Evolutionary conservation across 1,140 invertebrate genomes (phyloP), one percentile per base, ranked within the genome.

Genomic region (Gryllus bimaculatus): DNA sequence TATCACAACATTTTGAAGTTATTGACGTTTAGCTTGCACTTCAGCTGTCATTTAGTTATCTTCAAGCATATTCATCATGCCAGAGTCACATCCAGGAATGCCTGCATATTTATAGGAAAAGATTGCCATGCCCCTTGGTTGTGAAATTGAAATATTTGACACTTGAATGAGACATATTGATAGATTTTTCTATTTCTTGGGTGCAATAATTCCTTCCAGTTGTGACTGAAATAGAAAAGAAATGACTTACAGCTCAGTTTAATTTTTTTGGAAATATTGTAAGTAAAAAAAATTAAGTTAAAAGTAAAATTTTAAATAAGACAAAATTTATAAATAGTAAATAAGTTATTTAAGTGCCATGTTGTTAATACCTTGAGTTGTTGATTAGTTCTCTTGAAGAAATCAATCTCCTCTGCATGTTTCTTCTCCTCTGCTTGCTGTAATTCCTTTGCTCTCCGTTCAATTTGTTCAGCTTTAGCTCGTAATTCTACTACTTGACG

Each of bases 361-460:
- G n/a, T 47, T 77, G n/a, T n/a, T n/a, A n/a, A n/a, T 87, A 94
- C 94, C 90, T 98, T 98, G 15, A 98, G 87, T 85, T 98, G 96
- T 82, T 93, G 91, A 86, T 98, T 98, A 8, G 96, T 97, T 85
- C 96, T 94, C 87, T 96, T 98, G 47, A 98, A 87, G 83, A 96
- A 96, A 73, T 93, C 88, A 74, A 97, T 92, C 86, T 98, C 96
- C 84, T 98, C 96, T 18, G 91, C 90, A 83, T 97, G 95, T 84
- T 96, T 94, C 85, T 96, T 95, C 84, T 96, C 94, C 84, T 97
- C 94, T 0, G 95, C 94, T 79, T 93, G 90, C 21, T 92, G 87
- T 81, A 95, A 87, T 85, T 98, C 96, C 5, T 91, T 90, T n/a
- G 94, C 92, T 82, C 95, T 88, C 81, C 94, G 90, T 84, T 98